These are phyloP conservation scores for Musca vetustissima DNA, from an alignment of 1,140 invertebrate species.

Conservation along the genomic window DNA sequence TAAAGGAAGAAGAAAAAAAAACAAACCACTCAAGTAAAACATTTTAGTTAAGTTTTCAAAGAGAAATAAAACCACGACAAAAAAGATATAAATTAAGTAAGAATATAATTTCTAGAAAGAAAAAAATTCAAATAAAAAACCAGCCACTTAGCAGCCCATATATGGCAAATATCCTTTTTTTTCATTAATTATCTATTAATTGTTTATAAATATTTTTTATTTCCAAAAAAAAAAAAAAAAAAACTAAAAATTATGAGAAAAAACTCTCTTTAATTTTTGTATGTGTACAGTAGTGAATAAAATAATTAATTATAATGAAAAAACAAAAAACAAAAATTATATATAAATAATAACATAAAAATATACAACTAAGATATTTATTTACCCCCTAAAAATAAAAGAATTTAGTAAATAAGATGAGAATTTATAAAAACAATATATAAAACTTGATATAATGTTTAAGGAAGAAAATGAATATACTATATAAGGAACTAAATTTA, in stretches of 20 bases:
- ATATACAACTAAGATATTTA: conserved; percentile 13
- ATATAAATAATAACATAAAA: neutral
- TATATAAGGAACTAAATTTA: too few relatives aligned
- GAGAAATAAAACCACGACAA: conserved; percentile 15
- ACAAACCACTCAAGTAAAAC: conserved; percentile 5
- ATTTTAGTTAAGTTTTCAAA: conserved; percentile 19
- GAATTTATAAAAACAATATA: conserved; percentile 1
- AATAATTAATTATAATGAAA: conserved; percentile 17
- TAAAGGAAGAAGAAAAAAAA: neutral
- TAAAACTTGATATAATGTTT: conserved; percentile 6
- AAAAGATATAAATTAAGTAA: neutral
- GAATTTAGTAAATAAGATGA: conserved; percentile 15
- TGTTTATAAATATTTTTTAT: neutral
- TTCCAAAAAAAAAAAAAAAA: neutral
- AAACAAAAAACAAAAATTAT: neutral
- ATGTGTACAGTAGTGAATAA: conserved; percentile 25
- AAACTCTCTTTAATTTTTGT: conserved; percentile 16
- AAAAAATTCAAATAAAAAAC: neutral
- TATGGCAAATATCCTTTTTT: neutral
- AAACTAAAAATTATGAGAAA: neutral
- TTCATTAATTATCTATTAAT: neutral
- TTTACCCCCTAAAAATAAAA: conserved; percentile 18
- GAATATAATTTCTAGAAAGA: conserved; percentile 2
- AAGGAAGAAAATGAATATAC: neutral
- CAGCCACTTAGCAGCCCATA: neutral